Percentiles rank a stretch among this genome's conserved stretches.
Conservation (phyloP, 1,140 invertebrate species). For the Polypedilum vanderplanki region DNA sequence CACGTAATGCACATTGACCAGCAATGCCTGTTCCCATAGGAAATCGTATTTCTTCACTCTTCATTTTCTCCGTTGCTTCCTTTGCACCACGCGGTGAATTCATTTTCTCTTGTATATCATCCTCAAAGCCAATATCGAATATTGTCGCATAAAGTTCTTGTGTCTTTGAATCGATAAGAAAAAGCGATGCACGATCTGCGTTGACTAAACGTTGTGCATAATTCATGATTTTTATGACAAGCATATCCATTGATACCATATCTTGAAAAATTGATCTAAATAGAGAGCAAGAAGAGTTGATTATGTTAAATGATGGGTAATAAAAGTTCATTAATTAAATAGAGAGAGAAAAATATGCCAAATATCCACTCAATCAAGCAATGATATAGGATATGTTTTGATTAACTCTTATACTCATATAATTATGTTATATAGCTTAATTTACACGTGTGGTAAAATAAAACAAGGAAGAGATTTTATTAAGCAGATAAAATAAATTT, state of each 20-base stretch:
- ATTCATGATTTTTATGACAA: slow-evolving; percentile 78
- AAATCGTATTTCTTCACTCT: slow-evolving; percentile 48
- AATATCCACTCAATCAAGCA: too few species aligned
- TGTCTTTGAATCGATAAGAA: slow-evolving; percentile 62
- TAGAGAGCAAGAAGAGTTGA: neutral
- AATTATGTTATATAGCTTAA: too few species aligned
- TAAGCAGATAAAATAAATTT: too few species aligned
- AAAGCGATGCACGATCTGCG: slow-evolving; percentile 72
- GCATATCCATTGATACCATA: slow-evolving; percentile 73
- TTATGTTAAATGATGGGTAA: too few species aligned
- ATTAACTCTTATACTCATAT: too few species aligned
- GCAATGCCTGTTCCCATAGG: slow-evolving; percentile 53
- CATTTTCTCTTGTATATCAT: slow-evolving; percentile 33
- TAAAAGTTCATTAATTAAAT: too few species aligned
- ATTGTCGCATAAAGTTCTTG: slow-evolving; percentile 73
- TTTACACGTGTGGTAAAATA: too few species aligned
- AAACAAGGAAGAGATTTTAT: too few species aligned
- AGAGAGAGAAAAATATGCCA: too few species aligned
- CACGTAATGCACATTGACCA: slow-evolving; percentile 64
- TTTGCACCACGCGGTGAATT: slow-evolving; percentile 31
- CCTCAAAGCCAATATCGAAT: slow-evolving; percentile 60
- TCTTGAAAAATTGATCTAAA: slow-evolving; percentile 66
- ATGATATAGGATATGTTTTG: too few species aligned
- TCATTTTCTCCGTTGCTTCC: slow-evolving; percentile 30
- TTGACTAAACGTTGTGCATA: slow-evolving; percentile 72